Percentiles rank a stretch among this genome's conserved stretches.
phyloP scores from a whole-genome alignment of 1,140 invertebrate species.

The Melipona quadrifasciata region DNA sequence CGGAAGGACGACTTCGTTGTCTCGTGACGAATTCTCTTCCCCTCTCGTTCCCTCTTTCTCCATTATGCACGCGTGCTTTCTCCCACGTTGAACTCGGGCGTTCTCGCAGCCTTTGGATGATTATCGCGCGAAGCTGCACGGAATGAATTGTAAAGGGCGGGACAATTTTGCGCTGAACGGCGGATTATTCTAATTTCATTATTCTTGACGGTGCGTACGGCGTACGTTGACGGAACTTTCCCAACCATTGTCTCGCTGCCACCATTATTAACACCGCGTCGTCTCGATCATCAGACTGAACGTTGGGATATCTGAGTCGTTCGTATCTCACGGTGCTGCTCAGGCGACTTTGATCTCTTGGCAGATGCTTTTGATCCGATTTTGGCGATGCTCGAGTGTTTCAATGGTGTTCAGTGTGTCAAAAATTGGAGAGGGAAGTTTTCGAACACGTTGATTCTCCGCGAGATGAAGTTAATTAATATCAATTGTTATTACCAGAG shows the following conservation, averaged over 20 bases:
- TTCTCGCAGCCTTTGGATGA: neutral
- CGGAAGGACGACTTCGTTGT: neutral
- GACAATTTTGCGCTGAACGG: neutral
- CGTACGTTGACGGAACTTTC: constrained; percentile 9
- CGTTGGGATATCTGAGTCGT: neutral
- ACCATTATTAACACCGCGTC: constrained; percentile 20
- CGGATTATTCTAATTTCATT: constrained; percentile 20
- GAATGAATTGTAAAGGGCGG: neutral
- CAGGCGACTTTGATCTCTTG: neutral
- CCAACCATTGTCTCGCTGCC: neutral
- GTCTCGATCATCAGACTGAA: neutral
- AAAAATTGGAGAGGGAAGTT: neutral
- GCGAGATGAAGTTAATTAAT: no score
- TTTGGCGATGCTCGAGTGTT: neutral
- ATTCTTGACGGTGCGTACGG: constrained; percentile 6
- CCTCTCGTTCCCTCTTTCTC: no score
- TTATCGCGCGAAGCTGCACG: constrained; percentile 14
- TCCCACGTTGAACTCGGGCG: neutral
- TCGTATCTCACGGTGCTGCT: neutral
- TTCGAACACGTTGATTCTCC: no score
- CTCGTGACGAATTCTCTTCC: neutral
- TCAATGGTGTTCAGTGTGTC: neutral
- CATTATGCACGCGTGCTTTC: no score
- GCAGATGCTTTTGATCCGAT: neutral
- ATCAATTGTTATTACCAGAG: no score